These are phyloP conservation scores for Drosophila virilis DNA, from an alignment of 1,140 invertebrate genomes.

Conservation along the genomic window DNA sequence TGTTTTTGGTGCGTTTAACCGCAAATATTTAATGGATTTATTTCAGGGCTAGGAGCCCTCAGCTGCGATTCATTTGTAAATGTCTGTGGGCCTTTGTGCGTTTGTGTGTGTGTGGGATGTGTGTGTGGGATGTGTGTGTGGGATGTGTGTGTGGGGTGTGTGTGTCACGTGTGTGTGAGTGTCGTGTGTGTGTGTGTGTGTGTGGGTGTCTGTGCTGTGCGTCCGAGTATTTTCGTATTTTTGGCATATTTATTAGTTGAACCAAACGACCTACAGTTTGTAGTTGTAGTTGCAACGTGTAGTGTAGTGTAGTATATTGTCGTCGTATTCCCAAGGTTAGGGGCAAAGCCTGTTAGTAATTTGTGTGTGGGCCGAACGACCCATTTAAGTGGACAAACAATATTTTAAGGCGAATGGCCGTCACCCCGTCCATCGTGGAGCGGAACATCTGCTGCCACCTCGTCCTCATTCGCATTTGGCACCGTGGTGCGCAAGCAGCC, in stretches of 20 bases:
- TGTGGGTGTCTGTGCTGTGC: not conserved
- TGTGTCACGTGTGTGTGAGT: too few species aligned
- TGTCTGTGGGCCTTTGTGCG: conserved; percentile 33
- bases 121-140: conserved; percentile 8
- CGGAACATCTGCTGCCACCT: not conserved
- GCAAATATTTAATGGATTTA: conserved; percentile 83
- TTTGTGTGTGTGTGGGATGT: conserved; percentile 17
- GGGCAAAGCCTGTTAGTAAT: conserved; percentile 54
- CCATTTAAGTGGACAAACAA: conserved; percentile 46
- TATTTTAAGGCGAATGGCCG: conserved; percentile 14
- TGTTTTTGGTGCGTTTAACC: conserved; percentile 82
- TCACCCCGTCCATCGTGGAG: conserved; percentile 3
- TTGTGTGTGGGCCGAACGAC: conserved; percentile 20
- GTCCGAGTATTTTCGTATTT: conserved; percentile 46
- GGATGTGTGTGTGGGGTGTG: too few species aligned
- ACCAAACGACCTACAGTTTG: conserved; percentile 63
- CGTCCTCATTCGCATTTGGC: too few species aligned
- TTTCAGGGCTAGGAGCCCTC: conserved; percentile 58
- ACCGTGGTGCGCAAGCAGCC: not conserved
- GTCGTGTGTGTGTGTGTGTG: too few species aligned
- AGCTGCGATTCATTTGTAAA: conserved; percentile 79
- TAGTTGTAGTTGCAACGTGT: conserved; percentile 26
- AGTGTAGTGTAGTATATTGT: not conserved
- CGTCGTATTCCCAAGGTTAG: conserved; percentile 50
- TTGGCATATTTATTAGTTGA: conserved; percentile 81